Conservation (phyloP, 2,888 invertebrate genomes). For the Noctua pronuba region DNA sequence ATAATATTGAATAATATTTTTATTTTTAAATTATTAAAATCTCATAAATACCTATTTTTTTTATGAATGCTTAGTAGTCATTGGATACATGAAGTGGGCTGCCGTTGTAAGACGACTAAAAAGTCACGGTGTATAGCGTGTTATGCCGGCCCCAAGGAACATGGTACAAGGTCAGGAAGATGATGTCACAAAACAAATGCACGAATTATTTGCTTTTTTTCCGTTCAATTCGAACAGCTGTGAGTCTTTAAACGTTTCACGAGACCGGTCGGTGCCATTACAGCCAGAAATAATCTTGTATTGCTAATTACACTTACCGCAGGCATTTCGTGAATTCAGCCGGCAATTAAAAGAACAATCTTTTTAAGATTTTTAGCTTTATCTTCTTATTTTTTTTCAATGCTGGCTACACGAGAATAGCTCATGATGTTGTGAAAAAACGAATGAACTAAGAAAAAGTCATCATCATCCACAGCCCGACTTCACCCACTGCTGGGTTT, state of each 20-base stretch:
- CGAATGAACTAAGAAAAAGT: background rate
- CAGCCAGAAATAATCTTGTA: background rate
- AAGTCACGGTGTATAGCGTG: too few species aligned
- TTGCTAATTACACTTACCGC: constrained; percentile 7
- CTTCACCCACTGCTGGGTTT: too few species aligned
- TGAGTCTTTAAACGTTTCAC: constrained; percentile 1
- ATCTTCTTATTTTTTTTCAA: background rate
- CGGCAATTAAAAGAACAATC: constrained; percentile 2
- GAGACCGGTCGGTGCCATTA: constrained; percentile 16
- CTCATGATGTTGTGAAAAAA: background rate
- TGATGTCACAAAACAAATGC: background rate
- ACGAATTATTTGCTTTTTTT: background rate
- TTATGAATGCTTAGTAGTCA: too few species aligned
- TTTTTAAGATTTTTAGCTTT: background rate
- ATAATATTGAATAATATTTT: too few species aligned
- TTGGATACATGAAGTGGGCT: too few species aligned
- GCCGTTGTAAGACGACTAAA: too few species aligned
- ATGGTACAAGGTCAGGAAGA: background rate
- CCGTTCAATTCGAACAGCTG: constrained; percentile 7
- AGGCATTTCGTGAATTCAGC: background rate
- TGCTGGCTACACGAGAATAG: background rate
- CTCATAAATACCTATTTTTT: too few species aligned
- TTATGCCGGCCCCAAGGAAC: background rate
- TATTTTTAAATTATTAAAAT: too few species aligned
- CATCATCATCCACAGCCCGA: too few species aligned